Base-by-base conservation (phyloP, 1,140 invertebrate species). In the Anagrus nilaparvatae region DNA sequence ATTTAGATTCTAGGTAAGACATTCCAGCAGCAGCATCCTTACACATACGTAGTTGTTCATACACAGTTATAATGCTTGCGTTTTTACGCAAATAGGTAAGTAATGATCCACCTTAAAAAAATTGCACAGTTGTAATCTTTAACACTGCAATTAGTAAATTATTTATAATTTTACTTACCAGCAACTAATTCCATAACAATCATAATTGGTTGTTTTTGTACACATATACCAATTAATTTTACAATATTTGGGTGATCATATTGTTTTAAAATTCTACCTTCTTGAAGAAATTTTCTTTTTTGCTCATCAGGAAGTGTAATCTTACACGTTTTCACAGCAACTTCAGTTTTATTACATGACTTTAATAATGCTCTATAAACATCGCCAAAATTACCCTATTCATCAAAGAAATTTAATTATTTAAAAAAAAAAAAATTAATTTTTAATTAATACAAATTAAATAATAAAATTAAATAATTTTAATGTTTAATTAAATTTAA, bases 101-200 rank as follows among this genome's bases (percentile, higher is more conserved):
- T 32, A 96, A 71, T 3, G 90, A 92, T 30, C 91, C 91, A 52
- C 90, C 89, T 92, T 53, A n/a, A 62, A 55, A 46, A 44, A 40
- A 39, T 34, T 40, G 37, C 9, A 47, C 9, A 23, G 23, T 39
- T 3, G 20, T 23, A 23, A 12, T 9, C 9, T 17, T 5, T 18
- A 16, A 10, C 5, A 17, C 18, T 13, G 10, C 7, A 28, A 27
- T 39, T 43, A 44, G 44, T 24, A 35, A 28, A 32, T 43, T 44
- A 25, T 40, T 14, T 14, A 24, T 6, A 3, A 19, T 40, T 5
- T 28, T 23, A 35, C 53, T 59, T 64, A 88, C 89, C 89, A 50
- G 84, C 78, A n/a, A 96, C 90, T 40, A 94, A 72, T 70, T 98
- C 94, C 92, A 98, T 96, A 16, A 97, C 89, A 56, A 98, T 97